phyloP scores from a whole-genome alignment of 2,113 vertebrate species.

The Astatoreochromis straeleni region DNA sequence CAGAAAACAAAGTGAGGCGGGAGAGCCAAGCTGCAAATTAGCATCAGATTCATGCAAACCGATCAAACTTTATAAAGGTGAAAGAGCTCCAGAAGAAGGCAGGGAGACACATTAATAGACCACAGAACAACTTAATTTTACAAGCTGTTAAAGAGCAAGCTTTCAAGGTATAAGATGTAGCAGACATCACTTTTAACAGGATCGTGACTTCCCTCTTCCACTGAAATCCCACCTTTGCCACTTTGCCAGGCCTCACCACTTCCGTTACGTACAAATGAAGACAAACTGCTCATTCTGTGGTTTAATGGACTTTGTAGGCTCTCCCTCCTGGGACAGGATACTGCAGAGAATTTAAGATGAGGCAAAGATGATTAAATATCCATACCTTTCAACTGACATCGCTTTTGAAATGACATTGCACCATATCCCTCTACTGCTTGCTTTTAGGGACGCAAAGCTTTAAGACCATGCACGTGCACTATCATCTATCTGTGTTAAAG shows the following conservation, averaged over 20 bases:
- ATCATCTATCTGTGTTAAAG: not conserved
- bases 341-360: conserved; percentile 1
- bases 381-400: not conserved
- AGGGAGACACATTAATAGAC: not conserved
- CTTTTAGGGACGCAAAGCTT: not conserved
- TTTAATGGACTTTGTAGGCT: conserved; percentile 27
- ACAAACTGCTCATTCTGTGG: conserved; percentile 17
- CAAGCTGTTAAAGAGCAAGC: not conserved
- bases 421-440: not conserved
- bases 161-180: not conserved
- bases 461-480: not conserved
- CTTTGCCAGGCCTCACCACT: not conserved
- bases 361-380: conserved; percentile 31
- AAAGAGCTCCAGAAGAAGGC: not conserved
- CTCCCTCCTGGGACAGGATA: conserved; percentile 19
- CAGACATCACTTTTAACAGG: not conserved
- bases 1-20: not conserved
- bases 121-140: conserved; percentile 16
- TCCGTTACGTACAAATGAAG: conserved; percentile 19
- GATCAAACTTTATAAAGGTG: conserved; percentile 4
- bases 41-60: conserved; percentile 3
- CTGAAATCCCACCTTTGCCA: conserved; percentile 17
- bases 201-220: not conserved
- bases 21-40: not conserved
- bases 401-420: not conserved